Percentiles rank a stretch among this genome's conserved stretches.
These are phyloP conservation scores for Rutilus rutilus DNA, from an alignment of 2,113 vertebrate species.

Conservation along the genomic window DNA sequence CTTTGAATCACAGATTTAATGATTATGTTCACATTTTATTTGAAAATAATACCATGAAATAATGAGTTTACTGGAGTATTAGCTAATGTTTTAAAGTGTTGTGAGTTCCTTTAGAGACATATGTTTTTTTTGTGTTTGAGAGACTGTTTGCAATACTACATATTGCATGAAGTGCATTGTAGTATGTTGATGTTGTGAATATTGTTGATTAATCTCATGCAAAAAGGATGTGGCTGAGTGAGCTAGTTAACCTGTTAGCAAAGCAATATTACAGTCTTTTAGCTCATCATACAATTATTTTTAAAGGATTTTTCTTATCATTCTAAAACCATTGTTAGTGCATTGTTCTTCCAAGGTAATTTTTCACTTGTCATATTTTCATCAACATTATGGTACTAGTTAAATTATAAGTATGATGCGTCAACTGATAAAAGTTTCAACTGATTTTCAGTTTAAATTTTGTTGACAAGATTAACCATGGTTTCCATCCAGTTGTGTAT, in stretches of 20 bases:
- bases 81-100: neutral
- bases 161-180: neutral
- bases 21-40: neutral
- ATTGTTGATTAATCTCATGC: neutral
- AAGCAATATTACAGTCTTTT: neutral
- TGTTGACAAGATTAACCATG: no score
- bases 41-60: no score
- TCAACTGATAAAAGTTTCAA: neutral
- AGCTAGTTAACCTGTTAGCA: neutral
- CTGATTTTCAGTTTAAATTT: neutral
- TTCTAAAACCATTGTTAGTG: neutral
- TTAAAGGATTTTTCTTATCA: no score
- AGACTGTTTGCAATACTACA: neutral
- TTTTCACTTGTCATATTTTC: neutral
- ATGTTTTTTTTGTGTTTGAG: neutral
- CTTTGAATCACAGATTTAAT: neutral
- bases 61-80: neutral
- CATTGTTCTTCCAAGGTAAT: neutral
- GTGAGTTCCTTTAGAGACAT: neutral
- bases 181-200: neutral
- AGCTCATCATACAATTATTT: no score
- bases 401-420: neutral
- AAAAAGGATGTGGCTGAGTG: neutral
- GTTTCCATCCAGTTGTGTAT: no score
- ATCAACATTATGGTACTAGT: neutral